A percentile compares a stretch with the other conserved stretches of the same genome.
Evolutionary conservation across 2,113 vertebrate species (phyloP).

Genomic region (Muntiacus muntjak): DNA sequence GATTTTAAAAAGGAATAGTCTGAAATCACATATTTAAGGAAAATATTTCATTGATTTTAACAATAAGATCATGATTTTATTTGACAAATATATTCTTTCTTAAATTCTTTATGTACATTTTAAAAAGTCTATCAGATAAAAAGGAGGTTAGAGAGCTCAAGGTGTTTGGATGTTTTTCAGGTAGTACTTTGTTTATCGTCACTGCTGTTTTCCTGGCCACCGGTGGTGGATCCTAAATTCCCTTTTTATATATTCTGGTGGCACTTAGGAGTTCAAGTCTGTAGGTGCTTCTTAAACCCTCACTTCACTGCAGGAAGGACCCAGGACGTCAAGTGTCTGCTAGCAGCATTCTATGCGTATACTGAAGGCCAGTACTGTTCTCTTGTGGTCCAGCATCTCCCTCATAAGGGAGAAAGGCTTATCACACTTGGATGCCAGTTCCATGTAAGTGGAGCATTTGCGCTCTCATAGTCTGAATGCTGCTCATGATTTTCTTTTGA

Average conservation of each 20-base stretch:
- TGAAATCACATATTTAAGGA: slow-evolving; percentile 89
- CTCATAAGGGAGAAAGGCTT: slow-evolving; percentile 74
- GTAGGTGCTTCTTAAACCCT: slow-evolving; percentile 87
- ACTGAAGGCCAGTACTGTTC: slow-evolving; percentile 86
- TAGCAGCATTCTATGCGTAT: slow-evolving; percentile 85
- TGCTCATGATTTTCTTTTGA: slow-evolving; percentile 99
- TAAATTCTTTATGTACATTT: slow-evolving; percentile 89
- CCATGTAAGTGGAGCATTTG: slow-evolving; percentile 99
- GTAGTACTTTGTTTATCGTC: slow-evolving; percentile 92
- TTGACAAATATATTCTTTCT: slow-evolving; percentile 92
- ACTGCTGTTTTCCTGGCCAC: slow-evolving; percentile 88
- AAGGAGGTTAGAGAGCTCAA: slow-evolving; percentile 91
- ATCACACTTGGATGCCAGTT: slow-evolving; percentile 98
- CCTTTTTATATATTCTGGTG: slow-evolving; percentile 86
- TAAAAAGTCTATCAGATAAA: slow-evolving; percentile 90
- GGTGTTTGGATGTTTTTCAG: slow-evolving; percentile 89
- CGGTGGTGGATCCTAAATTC: slow-evolving; percentile 86
- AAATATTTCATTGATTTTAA: slow-evolving; percentile 90
- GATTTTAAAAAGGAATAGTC: slow-evolving; percentile 84
- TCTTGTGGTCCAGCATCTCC: slow-evolving; percentile 79
- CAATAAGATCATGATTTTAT: slow-evolving; percentile 89
- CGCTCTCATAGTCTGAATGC: slow-evolving; percentile 99
- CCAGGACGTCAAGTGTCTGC: slow-evolving; percentile 84
- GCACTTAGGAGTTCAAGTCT: slow-evolving; percentile 92
- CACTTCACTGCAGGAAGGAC: slow-evolving; percentile 83